phyloP scores from a whole-genome alignment of 2,888 invertebrate species.

The Mimas tiliae region DNA sequence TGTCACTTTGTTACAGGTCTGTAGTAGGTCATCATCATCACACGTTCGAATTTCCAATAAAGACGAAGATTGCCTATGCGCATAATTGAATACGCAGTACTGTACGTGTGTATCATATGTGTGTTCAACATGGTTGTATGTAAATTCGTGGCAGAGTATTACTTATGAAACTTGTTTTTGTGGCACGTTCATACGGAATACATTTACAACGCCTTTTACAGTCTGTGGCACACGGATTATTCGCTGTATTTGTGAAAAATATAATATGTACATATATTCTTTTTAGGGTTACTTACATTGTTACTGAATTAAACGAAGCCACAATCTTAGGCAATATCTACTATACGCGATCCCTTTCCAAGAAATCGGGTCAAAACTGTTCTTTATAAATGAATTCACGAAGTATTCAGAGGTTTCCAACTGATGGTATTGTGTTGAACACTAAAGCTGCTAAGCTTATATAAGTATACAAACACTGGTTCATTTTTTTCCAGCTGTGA shows the following conservation, averaged over 20 bases:
- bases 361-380: conserved; percentile 1
- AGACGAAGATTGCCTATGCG: too few relatives aligned
- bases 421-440: conserved; percentile 55
- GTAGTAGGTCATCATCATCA: too few relatives aligned
- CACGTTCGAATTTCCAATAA: too few relatives aligned
- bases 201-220: conserved; percentile 6
- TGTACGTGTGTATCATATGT: background rate
- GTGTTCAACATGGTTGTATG: conserved; percentile 5
- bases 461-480: background rate
- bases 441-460: conserved; percentile 47
- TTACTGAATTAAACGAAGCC: background rate
- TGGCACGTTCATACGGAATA: background rate
- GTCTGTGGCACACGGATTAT: background rate
- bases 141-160: conserved; percentile 9
- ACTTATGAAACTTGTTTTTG: conserved; percentile 16
- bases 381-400: conserved; percentile 1
- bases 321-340: conserved; percentile 3
- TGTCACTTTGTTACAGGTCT: too few relatives aligned
- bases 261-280: background rate
- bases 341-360: background rate
- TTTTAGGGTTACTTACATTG: background rate
- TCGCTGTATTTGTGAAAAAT: background rate
- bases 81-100: background rate
- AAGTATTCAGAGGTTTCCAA: conserved; percentile 35
- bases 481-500: too few relatives aligned